Conservation (phyloP, 1,140 invertebrate species). For the Sitobion miscanthi region DNA sequence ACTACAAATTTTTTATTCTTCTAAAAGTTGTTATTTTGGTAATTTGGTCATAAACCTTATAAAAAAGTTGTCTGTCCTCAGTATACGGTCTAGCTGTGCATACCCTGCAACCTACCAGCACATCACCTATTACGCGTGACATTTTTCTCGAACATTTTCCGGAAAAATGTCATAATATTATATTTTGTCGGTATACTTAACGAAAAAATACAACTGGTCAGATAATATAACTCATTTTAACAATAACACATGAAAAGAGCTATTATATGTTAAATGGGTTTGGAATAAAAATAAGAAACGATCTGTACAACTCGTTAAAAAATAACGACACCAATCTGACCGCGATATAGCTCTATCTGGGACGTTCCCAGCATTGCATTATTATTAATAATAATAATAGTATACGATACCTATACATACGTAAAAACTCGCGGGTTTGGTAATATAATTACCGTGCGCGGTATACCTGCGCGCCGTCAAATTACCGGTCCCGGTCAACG, state of each 20-base stretch:
- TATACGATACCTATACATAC: neutral
- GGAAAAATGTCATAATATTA: neutral
- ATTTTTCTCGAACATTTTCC: no score
- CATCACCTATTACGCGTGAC: no score
- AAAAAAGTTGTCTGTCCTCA: no score
- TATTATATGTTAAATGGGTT: neutral
- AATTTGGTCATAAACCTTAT: no score
- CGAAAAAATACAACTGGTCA: neutral
- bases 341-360: neutral
- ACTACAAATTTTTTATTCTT: no score
- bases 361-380: neutral
- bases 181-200: neutral
- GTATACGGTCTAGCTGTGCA: no score
- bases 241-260: neutral
- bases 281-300: neutral
- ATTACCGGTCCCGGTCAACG: slow-evolving; percentile 31
- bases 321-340: neutral
- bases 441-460: slow-evolving; percentile 1
- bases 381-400: neutral
- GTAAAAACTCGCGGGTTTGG: neutral
- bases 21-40: no score
- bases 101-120: no score
- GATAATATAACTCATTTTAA: neutral
- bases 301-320: neutral
- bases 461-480: neutral